These are phyloP conservation scores for Chaitophorus viminalis DNA, from an alignment of 2,888 invertebrate genomes.

Conservation along the genomic window DNA sequence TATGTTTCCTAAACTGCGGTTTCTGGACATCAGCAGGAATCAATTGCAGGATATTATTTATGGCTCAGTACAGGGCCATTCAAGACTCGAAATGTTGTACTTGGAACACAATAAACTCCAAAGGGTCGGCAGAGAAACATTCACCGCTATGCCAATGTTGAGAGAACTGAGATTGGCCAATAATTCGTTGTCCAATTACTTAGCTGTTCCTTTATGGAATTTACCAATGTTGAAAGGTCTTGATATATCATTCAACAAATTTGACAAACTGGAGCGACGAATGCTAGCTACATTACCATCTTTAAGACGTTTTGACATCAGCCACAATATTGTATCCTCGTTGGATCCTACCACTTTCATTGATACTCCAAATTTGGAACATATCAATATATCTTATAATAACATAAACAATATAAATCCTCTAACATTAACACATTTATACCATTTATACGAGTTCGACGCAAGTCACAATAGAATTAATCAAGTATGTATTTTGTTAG, in stretches of 20 bases:
- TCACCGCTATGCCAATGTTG: conserved; percentile 84
- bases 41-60: conserved; percentile 80
- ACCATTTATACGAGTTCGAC: conserved; percentile 82
- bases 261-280: conserved; percentile 77
- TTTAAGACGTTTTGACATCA: conserved; percentile 79
- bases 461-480: conserved; percentile 77
- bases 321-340: conserved; percentile 76
- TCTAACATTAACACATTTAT: conserved; percentile 79
- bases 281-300: conserved; percentile 81
- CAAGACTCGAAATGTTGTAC: conserved; percentile 82
- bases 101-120: conserved; percentile 82
- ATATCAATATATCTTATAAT: conserved; percentile 80
- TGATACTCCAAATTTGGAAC: conserved; percentile 78
- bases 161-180: conserved; percentile 84
- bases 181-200: conserved; percentile 80
- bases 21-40: conserved; percentile 83
- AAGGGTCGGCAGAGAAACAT: conserved; percentile 80
- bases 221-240: conserved; percentile 84
- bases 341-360: conserved; percentile 81
- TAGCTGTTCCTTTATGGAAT: conserved; percentile 84
- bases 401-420: conserved; percentile 78
- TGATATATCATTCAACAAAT: conserved; percentile 81
- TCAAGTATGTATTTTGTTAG: conserved; percentile 68
- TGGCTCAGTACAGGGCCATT: conserved; percentile 82
- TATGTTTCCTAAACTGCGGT: conserved; percentile 79